Conservation (phyloP, 1,140 invertebrate genomes). For the Microplitis mediator region DNA sequence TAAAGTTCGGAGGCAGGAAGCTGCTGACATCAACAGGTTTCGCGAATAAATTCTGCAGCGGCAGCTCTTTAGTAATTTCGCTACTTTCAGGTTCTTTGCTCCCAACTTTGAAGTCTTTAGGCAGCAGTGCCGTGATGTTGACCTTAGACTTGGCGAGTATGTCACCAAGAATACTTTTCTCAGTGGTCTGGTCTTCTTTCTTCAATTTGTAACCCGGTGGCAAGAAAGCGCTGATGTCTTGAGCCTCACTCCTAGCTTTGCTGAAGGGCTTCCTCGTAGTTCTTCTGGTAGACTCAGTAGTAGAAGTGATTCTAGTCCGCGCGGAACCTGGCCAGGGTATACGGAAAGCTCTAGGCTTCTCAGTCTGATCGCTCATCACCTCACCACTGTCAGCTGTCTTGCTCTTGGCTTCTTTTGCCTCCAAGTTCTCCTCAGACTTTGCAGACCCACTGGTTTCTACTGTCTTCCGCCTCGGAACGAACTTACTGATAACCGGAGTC, state of each 20-base stretch:
- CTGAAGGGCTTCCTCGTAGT: conserved; percentile 12
- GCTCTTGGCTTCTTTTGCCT: not conserved
- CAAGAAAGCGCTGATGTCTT: conserved; percentile 68
- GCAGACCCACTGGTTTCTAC: conserved; percentile 41
- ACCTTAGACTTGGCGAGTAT: conserved; percentile 61
- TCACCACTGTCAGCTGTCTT: not conserved
- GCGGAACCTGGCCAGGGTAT: conserved; percentile 18
- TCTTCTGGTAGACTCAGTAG: conserved; percentile 32
- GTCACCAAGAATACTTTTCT: conserved; percentile 48
- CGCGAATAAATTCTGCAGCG: conserved; percentile 37
- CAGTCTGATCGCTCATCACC: not conserved
- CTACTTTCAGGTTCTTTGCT: not conserved
- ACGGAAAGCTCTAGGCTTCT: not conserved
- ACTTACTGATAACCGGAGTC: conserved; percentile 68
- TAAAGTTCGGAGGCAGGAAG: conserved; percentile 67
- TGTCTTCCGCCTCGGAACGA: conserved; percentile 65
- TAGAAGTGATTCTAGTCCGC: conserved; percentile 28
- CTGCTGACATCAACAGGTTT: conserved; percentile 64
- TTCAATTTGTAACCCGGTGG: conserved; percentile 71
- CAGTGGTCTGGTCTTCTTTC: conserved; percentile 50
- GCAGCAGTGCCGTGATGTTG: conserved; percentile 69
- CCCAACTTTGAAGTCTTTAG: conserved; percentile 64
- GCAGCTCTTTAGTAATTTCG: not conserved
- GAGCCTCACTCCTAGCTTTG: conserved; percentile 33
- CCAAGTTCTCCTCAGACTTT: not conserved